Evolutionary conservation across 2,888 invertebrate genomes (phyloP), one percentile per base, ranked within the genome.

Genomic region (Cyaniris semiargus): DNA sequence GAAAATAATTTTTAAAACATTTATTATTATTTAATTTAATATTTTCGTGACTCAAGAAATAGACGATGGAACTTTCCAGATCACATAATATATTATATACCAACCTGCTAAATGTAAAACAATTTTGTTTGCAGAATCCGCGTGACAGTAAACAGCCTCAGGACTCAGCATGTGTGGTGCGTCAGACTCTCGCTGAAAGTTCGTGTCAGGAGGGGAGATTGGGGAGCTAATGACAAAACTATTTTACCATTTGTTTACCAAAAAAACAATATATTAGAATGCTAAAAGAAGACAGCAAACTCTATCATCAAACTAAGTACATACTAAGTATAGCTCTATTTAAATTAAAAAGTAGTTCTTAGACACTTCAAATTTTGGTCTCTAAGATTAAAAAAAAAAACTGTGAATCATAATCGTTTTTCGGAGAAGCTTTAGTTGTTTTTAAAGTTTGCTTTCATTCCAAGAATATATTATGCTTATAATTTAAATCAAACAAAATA

Each of bases 141-240:
- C 76, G 72, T 82, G 83, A 83, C 82, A 83, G 79, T 82, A 83
- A 83, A 82, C 83, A 84, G 80, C 78, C 78, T 58, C 78, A 53
- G 53, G 76, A 76, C 38, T 75, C 78, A 78, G 83, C 85, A 86
- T 83, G 82, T 87, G 87, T 83, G 81, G 76, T 78, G 71, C 84
- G 84, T 86, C 85, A 85, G 76, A 71, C 70, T 77, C 80, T 78
- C 76, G 84, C 78, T 84, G 86, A 86, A 83, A 81, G 83, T 78
- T 80, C 76, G 79, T 79, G 81, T 84, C 83, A 78, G 79, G 72
- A 23, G 60, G 23, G 13, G 66, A 10, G 27, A 15, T 15, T 15
- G 60, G 27, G 31, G 31, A 66, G 27, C 66, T 27, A 66, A 66
- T 31, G 27, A 66, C 27, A 76, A 58, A 75, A 56, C 6, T 75